Conservation (phyloP, 2,113 vertebrate species). For the Piprites chloris region DNA sequence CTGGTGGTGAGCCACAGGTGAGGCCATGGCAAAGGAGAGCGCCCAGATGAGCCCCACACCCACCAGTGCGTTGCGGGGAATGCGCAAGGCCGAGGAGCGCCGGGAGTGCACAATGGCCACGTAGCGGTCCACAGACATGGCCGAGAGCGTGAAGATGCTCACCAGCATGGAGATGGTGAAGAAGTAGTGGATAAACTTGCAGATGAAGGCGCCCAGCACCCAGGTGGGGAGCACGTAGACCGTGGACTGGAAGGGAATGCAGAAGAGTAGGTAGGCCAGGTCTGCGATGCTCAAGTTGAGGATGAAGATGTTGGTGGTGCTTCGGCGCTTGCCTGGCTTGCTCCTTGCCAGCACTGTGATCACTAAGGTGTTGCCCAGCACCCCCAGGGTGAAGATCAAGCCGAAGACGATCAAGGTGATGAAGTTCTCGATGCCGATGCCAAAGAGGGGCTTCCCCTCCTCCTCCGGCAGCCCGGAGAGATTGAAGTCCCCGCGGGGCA, state of each 20-base stretch:
- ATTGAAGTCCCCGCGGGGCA: conserved; percentile 15
- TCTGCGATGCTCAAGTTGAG: conserved; percentile 95
- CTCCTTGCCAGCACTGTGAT: conserved; percentile 91
- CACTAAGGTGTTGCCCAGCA: conserved; percentile 93
- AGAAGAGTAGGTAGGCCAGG: conserved; percentile 94
- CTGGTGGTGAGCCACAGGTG: conserved; percentile 90
- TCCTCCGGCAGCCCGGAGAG: background rate
- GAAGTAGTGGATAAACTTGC: conserved; percentile 95
- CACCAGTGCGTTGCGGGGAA: conserved; percentile 83
- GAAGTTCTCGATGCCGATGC: conserved; percentile 88
- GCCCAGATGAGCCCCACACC: conserved; percentile 90
- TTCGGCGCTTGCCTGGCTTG: conserved; percentile 84
- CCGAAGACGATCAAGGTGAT: conserved; percentile 87
- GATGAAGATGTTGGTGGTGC: conserved; percentile 95
- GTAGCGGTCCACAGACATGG: conserved; percentile 97
- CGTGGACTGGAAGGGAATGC: conserved; percentile 93
- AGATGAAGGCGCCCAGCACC: conserved; percentile 92
- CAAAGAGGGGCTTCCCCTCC: conserved; percentile 68
- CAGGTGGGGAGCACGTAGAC: conserved; percentile 90
- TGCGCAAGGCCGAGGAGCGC: conserved; percentile 85
- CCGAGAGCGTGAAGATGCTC: conserved; percentile 94
- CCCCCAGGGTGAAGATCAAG: conserved; percentile 89
- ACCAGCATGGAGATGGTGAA: conserved; percentile 97
- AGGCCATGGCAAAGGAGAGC: conserved; percentile 88
- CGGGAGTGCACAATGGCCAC: conserved; percentile 94